A percentile compares a stretch with the other conserved stretches of the same genome.
phyloP scores from a whole-genome alignment of 1,140 invertebrate species.

The Brachionus paranguensis region DNA sequence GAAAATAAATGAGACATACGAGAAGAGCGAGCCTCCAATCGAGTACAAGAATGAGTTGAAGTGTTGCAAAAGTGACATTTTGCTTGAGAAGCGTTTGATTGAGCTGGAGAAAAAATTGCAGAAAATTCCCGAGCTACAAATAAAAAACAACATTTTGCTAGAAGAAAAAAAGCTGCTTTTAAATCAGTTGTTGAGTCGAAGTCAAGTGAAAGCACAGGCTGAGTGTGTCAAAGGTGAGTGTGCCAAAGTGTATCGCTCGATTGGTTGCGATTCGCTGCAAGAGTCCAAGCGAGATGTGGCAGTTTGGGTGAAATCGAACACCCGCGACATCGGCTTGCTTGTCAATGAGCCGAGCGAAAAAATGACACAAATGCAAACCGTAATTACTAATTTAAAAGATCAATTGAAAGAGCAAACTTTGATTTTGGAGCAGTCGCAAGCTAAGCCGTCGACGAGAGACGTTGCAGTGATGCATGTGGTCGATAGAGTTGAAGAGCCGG shows the following conservation, averaged over 20 bases:
- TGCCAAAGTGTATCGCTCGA: neutral
- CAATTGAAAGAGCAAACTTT: slow-evolving; percentile 34
- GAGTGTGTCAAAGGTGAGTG: neutral
- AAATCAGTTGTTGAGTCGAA: neutral
- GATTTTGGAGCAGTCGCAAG: neutral
- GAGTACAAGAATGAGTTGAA: neutral
- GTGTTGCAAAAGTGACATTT: neutral
- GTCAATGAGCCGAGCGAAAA: neutral
- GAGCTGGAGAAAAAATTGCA: slow-evolving; percentile 18
- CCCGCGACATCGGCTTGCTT: neutral
- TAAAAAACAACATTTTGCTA: slow-evolving; percentile 28
- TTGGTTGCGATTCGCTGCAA: slow-evolving; percentile 34
- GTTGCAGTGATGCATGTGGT: slow-evolving; percentile 38
- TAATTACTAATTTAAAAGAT: slow-evolving; percentile 29
- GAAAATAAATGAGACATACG: slow-evolving; percentile 33
- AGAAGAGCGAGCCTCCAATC: neutral
- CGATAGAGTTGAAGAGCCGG: neutral
- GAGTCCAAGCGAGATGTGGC: neutral
- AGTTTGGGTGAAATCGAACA: neutral
- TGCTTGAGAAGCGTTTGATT: neutral
- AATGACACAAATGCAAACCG: slow-evolving; percentile 16
- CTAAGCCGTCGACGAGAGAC: neutral
- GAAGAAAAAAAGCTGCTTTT: slow-evolving; percentile 30
- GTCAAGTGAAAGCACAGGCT: neutral
- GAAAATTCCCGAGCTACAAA: slow-evolving; percentile 15